These are phyloP conservation scores for Triplophysa dalaica DNA, from an alignment of 2,113 vertebrate species.

Conservation along the genomic window DNA sequence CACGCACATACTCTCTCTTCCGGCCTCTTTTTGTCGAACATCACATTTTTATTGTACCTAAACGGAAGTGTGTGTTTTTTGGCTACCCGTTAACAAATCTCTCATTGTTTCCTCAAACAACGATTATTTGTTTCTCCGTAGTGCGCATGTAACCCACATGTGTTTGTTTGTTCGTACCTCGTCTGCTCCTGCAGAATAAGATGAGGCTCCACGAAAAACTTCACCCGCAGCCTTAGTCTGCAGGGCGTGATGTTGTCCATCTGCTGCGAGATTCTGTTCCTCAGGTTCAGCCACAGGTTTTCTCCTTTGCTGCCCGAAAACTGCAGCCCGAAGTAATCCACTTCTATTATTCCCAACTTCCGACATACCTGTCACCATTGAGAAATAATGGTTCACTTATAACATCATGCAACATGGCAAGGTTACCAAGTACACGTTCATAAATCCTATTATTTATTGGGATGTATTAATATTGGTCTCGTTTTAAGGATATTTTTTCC, in stretches of 20 bases:
- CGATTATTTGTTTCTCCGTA: background rate
- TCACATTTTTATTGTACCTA: too few relatives aligned
- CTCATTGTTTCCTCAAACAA: background rate
- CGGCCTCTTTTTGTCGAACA: background rate
- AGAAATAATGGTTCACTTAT: background rate
- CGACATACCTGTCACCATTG: conserved; percentile 84
- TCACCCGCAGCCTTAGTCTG: conserved; percentile 88
- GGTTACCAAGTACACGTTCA: too few relatives aligned
- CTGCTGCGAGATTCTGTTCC: conserved; percentile 97
- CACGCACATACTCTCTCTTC: conserved; percentile 1
- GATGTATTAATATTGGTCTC: too few relatives aligned
- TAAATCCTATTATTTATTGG: too few relatives aligned
- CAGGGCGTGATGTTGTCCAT: conserved; percentile 93
- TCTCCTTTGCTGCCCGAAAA: conserved; percentile 95
- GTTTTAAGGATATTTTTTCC: too few relatives aligned
- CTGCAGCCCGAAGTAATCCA: conserved; percentile 97
- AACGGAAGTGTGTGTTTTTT: background rate
- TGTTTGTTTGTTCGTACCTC: conserved; percentile 72
- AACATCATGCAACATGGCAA: background rate
- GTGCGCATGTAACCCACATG: background rate
- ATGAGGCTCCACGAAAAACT: conserved; percentile 98
- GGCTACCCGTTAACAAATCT: background rate
- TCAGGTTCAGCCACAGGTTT: conserved; percentile 96
- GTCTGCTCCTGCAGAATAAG: conserved; percentile 97
- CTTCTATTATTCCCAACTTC: conserved; percentile 94